Percentiles rank a stretch among this genome's conserved stretches.
These are phyloP conservation scores for Aurelia coerulea DNA, from an alignment of 30 jellyfish, hydroid and myxozoan genomes.

Conservation along the genomic window DNA sequence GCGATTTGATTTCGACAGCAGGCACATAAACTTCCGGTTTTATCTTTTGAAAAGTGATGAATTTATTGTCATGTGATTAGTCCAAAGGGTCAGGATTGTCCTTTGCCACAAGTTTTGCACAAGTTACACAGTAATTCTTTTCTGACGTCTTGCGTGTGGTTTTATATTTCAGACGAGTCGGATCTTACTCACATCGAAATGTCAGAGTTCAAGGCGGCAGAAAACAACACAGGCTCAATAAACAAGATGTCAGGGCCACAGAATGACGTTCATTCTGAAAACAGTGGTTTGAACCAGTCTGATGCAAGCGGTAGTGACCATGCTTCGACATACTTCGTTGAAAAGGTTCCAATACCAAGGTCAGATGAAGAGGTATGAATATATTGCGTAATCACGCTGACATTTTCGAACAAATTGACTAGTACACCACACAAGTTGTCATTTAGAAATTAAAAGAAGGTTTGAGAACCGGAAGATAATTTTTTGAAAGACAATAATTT, in stretches of 20 bases:
- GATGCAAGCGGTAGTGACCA: constrained; percentile 44
- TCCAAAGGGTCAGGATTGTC: no score
- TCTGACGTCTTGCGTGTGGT: no score
- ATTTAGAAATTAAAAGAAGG: no score
- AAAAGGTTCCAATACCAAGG: constrained; percentile 64
- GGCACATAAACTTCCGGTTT: no score
- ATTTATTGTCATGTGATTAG: no score
- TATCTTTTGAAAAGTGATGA: no score
- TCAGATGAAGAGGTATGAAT: constrained; percentile 55
- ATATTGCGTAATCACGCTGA: neutral
- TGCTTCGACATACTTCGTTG: constrained; percentile 57
- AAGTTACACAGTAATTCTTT: no score
- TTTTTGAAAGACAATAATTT: no score
- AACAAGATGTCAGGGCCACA: neutral
- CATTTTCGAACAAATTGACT: neutral
- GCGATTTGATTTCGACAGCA: no score
- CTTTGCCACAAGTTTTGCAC: no score
- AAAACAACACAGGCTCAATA: neutral
- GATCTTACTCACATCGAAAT: constrained; percentile 10
- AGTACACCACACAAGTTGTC: neutral
- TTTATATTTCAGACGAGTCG: neutral
- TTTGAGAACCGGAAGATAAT: no score
- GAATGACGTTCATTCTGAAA: neutral
- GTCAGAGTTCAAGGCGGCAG: constrained; percentile 21
- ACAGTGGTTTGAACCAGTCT: neutral